phyloP scores from a whole-genome alignment of 2,113 vertebrate species.

The Prunella fulvescens region DNA sequence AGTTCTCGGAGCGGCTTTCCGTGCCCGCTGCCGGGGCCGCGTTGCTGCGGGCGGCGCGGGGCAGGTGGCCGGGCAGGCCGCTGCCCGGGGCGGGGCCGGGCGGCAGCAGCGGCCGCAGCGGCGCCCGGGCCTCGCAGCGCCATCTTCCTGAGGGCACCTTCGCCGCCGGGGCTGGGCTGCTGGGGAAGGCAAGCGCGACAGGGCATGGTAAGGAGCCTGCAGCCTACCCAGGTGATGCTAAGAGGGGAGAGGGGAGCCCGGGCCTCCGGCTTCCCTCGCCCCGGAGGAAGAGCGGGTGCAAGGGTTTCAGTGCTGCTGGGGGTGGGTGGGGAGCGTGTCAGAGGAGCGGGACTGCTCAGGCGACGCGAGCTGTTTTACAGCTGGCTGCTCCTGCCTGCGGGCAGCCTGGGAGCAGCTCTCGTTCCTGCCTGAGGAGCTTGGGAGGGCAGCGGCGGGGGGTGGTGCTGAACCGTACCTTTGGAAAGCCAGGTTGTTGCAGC shows the following conservation, averaged over 20 bases:
- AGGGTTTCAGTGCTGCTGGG: neutral
- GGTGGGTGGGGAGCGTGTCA: rapidly evolving
- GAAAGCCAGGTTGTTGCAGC: conserved; percentile 7
- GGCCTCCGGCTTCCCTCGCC: neutral
- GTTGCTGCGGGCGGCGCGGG: neutral
- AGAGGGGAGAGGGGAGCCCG: neutral
- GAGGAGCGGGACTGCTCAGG: neutral
- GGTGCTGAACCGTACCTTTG: conserved; percentile 17
- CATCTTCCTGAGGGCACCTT: neutral
- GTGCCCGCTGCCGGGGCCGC: neutral
- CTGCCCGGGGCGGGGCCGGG: neutral
- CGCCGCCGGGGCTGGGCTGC: neutral
- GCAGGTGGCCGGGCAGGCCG: neutral
- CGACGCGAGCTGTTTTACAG: rapidly evolving
- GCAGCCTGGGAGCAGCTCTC: neutral
- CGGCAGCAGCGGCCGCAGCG: neutral
- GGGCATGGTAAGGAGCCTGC: neutral
- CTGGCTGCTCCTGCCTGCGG: neutral
- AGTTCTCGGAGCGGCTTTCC: neutral
- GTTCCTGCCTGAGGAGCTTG: neutral
- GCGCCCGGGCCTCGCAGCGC: neutral
- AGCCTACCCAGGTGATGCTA: rapidly evolving
- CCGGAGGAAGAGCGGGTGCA: neutral
- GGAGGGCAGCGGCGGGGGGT: too few relatives aligned
- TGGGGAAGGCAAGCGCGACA: neutral